Percentiles rank a stretch among this genome's conserved stretches.
Evolutionary conservation across 1,140 invertebrate species (phyloP).

Genomic region (Maniola jurtina): DNA sequence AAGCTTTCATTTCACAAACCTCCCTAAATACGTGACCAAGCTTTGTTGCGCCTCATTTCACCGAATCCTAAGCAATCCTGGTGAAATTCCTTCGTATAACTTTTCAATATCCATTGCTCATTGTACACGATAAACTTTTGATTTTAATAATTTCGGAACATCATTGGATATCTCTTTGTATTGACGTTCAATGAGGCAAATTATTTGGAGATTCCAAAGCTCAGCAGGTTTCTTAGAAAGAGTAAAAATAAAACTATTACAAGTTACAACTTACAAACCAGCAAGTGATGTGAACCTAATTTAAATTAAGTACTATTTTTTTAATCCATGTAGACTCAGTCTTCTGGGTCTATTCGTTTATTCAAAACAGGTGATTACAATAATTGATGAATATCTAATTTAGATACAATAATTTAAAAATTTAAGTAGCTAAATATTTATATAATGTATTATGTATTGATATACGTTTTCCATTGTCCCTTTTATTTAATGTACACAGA

Average conservation of each 20-base stretch:
- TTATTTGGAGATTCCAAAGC: constrained; percentile 13
- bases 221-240: constrained; percentile 14
- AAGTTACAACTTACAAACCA: background rate
- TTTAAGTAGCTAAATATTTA: too few species aligned
- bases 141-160: background rate
- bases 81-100: background rate
- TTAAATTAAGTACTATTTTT: background rate
- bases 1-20: constrained; percentile 13
- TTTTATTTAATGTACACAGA: too few species aligned
- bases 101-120: constrained; percentile 8
- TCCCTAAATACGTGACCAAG: constrained; percentile 20
- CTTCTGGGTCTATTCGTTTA: too few species aligned
- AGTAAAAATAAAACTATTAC: constrained; percentile 18
- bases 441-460: too few species aligned
- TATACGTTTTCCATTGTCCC: too few species aligned
- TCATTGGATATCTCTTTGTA: background rate
- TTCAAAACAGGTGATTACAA: too few species aligned
- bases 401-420: too few species aligned
- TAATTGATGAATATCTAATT: too few species aligned
- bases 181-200: background rate
- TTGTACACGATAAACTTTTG: background rate
- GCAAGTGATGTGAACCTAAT: constrained; percentile 8
- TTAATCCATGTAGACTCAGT: too few species aligned
- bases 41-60: constrained; percentile 18
- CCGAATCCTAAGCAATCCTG: background rate